Evolutionary conservation across 2,888 invertebrate genomes (phyloP), one percentile per base, ranked within the genome.

Genomic region (Erannis defoliaria): DNA sequence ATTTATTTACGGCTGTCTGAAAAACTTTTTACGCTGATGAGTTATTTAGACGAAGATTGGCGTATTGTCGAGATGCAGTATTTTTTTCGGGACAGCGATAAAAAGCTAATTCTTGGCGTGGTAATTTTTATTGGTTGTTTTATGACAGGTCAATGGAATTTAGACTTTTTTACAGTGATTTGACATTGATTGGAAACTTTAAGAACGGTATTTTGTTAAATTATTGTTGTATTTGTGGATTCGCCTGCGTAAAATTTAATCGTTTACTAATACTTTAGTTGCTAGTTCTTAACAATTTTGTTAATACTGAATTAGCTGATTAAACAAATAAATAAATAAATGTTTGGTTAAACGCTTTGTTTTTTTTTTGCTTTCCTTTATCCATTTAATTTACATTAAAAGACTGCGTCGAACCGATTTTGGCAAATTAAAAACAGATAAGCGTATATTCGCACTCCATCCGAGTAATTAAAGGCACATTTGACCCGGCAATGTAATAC

Each of bases 51-150:
- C 37, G 38, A 60, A 54, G 64, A 53, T 62, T 66, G 64, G 57
- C 58, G 61, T 68, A 66, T 67, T 71, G 71, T 66, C 61, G 55
- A 55, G 64, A 67, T 68, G 70, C 68, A 66, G 57, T 43, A 58
- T 64, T 70, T 70, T 61, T 58, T 55, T 61, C 35, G 45, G 51
- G 5, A 46, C 55, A 53, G 33, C 62, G 53, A 67, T 67, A 71
- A 67, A 70, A 68, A 71, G 62, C 60, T 55, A 31, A 67, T 64
- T 62, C 64, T 56, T 55, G 58, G 62, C 57, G 60, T 62, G 60
- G 64, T 67, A 64, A 67, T 70, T 67, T 70, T 68, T 68, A 68
- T 62, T 64, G 54, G 49, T 65, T 55, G 38, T 45, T 71, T 68
- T 67, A 68, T 68, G 62, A 65, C 64, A 56, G 64, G 57, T 65